A percentile compares a stretch with the other conserved stretches of the same genome.
phyloP scores from a whole-genome alignment of 1,140 invertebrate species.

The Marisa cornuarietis region DNA sequence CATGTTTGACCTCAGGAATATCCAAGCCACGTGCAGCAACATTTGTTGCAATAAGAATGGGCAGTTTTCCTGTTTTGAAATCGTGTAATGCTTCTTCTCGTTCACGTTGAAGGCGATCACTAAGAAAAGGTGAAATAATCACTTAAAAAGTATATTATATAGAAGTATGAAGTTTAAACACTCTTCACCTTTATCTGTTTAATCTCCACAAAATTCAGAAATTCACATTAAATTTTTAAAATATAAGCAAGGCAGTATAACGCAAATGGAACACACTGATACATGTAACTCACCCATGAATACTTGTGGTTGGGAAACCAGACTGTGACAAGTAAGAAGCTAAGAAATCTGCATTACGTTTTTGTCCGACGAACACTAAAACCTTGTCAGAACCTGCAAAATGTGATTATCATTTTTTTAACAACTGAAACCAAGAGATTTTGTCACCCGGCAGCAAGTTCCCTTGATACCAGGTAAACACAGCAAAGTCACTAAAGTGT shows the following conservation, averaged over 20 bases:
- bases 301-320: constrained; percentile 81
- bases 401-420: neutral
- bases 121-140: constrained; percentile 31
- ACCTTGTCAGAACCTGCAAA: constrained; percentile 70
- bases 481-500: too few species aligned
- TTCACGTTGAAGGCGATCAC: constrained; percentile 86
- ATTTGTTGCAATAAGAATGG: constrained; percentile 90
- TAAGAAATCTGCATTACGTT: constrained; percentile 89
- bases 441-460: too few species aligned
- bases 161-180: neutral
- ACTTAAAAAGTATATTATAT: too few species aligned
- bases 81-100: constrained; percentile 86
- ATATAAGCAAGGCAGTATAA: neutral
- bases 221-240: neutral
- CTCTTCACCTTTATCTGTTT: neutral
- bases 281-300: constrained; percentile 77
- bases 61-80: constrained; percentile 73
- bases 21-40: constrained; percentile 88
- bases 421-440: too few species aligned
- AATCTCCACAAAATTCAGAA: neutral
- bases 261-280: neutral
- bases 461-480: too few species aligned
- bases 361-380: constrained; percentile 90
- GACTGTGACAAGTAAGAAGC: constrained; percentile 69
- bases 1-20: constrained; percentile 84